Evolutionary conservation across 1,140 invertebrate species (phyloP).

Genomic region (Panonychus citri): DNA sequence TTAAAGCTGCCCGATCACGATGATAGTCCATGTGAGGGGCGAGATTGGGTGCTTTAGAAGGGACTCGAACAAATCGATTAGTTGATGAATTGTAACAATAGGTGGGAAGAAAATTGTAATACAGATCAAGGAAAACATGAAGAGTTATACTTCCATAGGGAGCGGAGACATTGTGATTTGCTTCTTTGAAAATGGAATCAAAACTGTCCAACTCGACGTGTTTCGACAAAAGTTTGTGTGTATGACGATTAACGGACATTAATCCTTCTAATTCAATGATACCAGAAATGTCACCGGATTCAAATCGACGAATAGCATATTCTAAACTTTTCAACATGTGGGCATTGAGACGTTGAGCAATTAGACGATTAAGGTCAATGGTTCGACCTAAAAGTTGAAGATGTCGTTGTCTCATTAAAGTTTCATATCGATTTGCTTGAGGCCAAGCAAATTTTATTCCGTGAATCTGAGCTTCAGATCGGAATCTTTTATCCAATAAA

Average conservation of each 20-base stretch:
- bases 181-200: constrained; percentile 81
- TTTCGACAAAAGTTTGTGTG: constrained; percentile 76
- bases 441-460: constrained; percentile 58
- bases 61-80: constrained; percentile 40
- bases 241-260: constrained; percentile 44
- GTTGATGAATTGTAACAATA: constrained; percentile 98
- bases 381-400: constrained; percentile 84
- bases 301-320: constrained; percentile 83
- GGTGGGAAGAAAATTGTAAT: constrained; percentile 91
- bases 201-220: constrained; percentile 84
- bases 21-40: constrained; percentile 6
- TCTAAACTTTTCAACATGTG: constrained; percentile 87
- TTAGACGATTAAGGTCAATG: constrained; percentile 86
- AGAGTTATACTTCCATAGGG: constrained; percentile 89
- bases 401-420: constrained; percentile 80
- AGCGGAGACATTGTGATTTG: constrained; percentile 89
- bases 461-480: constrained; percentile 69
- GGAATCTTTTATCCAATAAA: constrained; percentile 82
- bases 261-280: constrained; percentile 84
- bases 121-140: constrained; percentile 95
- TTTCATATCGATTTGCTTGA: constrained; percentile 76
- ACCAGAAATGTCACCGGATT: constrained; percentile 87
- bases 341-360: constrained; percentile 85
- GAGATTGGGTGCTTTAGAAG: constrained; percentile 6
- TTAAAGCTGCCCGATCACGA: not conserved